Evolutionary conservation across 2,797 vertebrate species (phyloP).

Genomic region (Malurus leucopterus): DNA sequence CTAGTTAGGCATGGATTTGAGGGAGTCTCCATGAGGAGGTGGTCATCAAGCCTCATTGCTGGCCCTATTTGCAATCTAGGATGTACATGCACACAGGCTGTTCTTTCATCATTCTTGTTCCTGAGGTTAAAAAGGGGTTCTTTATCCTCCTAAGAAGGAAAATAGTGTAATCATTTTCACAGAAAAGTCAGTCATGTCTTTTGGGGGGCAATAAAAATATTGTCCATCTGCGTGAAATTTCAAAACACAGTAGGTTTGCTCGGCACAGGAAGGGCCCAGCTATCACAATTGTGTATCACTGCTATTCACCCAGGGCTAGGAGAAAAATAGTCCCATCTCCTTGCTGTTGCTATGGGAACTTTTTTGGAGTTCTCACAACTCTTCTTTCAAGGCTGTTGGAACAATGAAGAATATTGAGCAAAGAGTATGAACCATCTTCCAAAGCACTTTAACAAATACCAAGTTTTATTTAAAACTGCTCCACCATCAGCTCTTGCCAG

Average conservation of each 20-base stretch:
- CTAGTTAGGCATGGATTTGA: fast-evolving
- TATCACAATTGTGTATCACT: neutral
- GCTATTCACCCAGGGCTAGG: neutral
- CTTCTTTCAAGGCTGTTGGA: conserved; percentile 6
- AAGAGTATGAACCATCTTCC: neutral
- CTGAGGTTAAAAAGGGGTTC: neutral
- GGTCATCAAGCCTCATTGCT: neutral
- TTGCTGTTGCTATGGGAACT: conserved; percentile 57
- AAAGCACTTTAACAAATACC: conserved; percentile 29
- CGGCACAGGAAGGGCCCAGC: fast-evolving
- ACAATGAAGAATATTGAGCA: conserved; percentile 35
- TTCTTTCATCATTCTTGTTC: neutral
- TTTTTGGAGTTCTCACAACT: conserved; percentile 13
- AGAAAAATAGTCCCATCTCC: conserved; percentile 14
- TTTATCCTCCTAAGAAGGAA: neutral
- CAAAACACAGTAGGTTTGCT: neutral
- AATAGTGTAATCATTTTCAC: neutral
- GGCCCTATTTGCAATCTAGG: neutral
- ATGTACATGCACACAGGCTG: neutral
- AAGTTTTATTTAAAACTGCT: conserved; percentile 6
- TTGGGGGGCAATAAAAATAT: neutral
- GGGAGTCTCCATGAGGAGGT: neutral
- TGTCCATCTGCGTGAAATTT: neutral
- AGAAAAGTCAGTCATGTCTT: neutral
- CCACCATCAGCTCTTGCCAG: neutral